Evolutionary conservation across 1,140 invertebrate species (phyloP), one percentile per base, ranked within the genome.

Genomic region (Tetragonula clypearis): DNA sequence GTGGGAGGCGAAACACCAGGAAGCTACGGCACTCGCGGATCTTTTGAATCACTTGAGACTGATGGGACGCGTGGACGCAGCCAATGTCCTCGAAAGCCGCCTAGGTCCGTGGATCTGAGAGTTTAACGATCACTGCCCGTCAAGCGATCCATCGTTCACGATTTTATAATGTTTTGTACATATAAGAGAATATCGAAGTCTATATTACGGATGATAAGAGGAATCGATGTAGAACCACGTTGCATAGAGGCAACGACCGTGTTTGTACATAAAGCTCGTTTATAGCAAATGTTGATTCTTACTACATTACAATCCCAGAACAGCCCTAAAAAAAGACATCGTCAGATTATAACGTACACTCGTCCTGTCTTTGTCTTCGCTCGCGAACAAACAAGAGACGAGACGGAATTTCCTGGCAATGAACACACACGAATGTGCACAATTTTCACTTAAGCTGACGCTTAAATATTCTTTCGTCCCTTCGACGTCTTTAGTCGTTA

Each of bases 1-100:
- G 85, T 99, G 98, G 99, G 98, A 99, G 94, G 98, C 98, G 68
- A 96, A 98, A 76, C 97, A 99, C 92, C 96, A 98, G 76, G 97
- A 98, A 87, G 96, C 98, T 58, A 97, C 97, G 58, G 98, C 98
- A 26, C 96, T 98, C 14, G 97, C 97, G 15, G 97, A 98, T 88
- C 96, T 99, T 77, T 96, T 98, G 92, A 97, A 98, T 93, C 98
- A 98, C 84, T 96, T 99, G 84, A 96, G 98, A 91, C 97, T 98
- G 84, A 99, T 99, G 98, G 98, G 98, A 23, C 95, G 99, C 77
- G 97, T 97, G 92, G 99, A 99, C 94, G 98, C 98, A 35, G 98
- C 98, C 30, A 96, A 96, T 78, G 97, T 99, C 69, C 96, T 99
- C 82, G 98, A 99, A 94, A 98, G 97, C 92, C 97, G 97, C 90